A percentile compares a stretch with the other conserved stretches of the same genome.
These are phyloP conservation scores for Cephonodes hylas DNA, from an alignment of 2,888 invertebrate species.

Conservation along the genomic window DNA sequence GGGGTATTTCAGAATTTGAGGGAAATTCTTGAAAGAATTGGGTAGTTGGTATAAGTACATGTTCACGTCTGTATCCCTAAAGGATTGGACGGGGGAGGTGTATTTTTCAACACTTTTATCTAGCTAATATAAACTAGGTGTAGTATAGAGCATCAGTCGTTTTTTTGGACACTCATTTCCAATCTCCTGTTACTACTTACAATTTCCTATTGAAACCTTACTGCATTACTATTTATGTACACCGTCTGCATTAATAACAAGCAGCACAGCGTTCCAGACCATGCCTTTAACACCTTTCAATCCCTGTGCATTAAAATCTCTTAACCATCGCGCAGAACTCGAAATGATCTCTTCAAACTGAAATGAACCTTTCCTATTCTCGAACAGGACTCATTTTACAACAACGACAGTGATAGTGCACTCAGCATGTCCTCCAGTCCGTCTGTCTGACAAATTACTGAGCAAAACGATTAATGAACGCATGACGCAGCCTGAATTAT, in stretches of 20 bases:
- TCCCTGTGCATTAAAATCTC: constrained; percentile 5
- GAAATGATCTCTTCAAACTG: background rate
- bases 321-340: background rate
- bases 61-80: no score
- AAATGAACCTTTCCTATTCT: background rate
- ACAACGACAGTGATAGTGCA: constrained; percentile 11
- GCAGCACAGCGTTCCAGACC: background rate
- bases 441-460: constrained; percentile 66
- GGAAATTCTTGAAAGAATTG: background rate
- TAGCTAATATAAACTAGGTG: no score
- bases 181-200: no score
- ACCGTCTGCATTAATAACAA: background rate
- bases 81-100: no score
- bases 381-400: background rate
- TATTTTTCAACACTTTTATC: no score
- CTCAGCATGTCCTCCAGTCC: constrained; percentile 43
- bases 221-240: no score
- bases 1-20: background rate
- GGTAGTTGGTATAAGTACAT: no score
- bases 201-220: no score
- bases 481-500: constrained; percentile 56
- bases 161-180: no score
- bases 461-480: constrained; percentile 62
- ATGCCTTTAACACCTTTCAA: constrained; percentile 3
- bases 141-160: no score